Evolutionary conservation across 2,113 vertebrate species (phyloP), one percentile per base, ranked within the genome.

Genomic region (Oncorhynchus gorbuscha): DNA sequence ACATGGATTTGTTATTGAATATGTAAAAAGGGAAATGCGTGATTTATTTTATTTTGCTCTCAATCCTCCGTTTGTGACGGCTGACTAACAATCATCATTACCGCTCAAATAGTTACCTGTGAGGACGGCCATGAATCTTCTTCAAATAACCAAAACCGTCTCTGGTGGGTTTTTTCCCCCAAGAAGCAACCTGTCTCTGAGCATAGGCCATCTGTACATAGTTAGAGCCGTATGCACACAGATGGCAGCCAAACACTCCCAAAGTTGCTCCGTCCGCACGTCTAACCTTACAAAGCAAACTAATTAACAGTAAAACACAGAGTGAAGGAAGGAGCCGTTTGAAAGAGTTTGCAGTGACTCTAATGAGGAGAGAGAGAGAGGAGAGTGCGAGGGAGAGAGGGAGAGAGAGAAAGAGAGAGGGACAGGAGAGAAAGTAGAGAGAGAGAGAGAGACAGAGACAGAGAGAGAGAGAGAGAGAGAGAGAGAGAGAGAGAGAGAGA

Each of bases 61-160:
- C 92, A 93, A 95, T 95, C 79, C 93, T 92, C 90, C n/a, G 77
- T 89, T 88, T 95, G 92, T 95, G 93, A 95, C 94, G 91, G 90
- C 95, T 95, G 95, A 96, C 93, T 93, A 94, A 94, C 95, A 95
- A 96, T 96, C 95, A 96, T 94, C 94, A 95, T 97, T 96, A 95
- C 91, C 89, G 94, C 94, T 94, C 90, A 95, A 96, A 94, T 91
- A 86, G 94, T 97, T 96, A 96, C 94, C 93, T 97, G 93, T 92
- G 94, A 97, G 94, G 95, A 93, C 84, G 84, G 93, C 91, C 95
- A 96, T 97, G 96, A 96, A 97, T 97, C 96, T 97, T 96, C 95
- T 94, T 97, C 96, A 96, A 97, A 96, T 95, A 97, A 97, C 95
- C 94, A 92, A 96, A 96, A 96, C 94, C 92, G 94, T 96, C 94